Percentiles rank a stretch among this genome's conserved stretches.
Conservation (phyloP, 2,113 vertebrate genomes). For the Prunella himalayana region DNA sequence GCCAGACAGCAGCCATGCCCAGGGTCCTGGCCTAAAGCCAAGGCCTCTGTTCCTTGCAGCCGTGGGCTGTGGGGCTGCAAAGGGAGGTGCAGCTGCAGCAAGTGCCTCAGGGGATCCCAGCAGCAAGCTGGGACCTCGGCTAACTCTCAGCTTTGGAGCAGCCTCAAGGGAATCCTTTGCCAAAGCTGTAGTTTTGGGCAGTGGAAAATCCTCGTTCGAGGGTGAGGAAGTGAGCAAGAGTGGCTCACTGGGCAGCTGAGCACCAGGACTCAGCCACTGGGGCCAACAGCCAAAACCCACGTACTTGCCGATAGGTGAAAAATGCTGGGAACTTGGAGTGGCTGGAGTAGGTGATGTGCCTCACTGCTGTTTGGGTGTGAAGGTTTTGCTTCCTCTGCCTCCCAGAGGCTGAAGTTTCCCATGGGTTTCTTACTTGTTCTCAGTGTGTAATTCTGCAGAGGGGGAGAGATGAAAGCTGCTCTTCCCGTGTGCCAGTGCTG, state of each 20-base stretch:
- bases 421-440: background rate
- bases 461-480: background rate
- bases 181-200: background rate
- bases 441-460: background rate
- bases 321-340: background rate
- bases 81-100: background rate
- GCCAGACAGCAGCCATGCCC: accelerated
- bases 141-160: background rate
- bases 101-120: background rate
- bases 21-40: accelerated
- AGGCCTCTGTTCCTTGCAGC: background rate
- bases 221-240: background rate
- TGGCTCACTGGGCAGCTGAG: background rate
- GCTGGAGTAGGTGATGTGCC: background rate
- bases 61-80: accelerated
- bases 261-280: accelerated
- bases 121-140: background rate
- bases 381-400: background rate
- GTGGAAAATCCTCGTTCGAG: background rate
- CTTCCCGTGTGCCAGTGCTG: accelerated
- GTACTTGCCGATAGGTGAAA: background rate
- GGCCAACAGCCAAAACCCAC: background rate
- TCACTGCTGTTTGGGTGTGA: background rate
- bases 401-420: background rate
- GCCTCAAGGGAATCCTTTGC: background rate